These are phyloP conservation scores for Diprion similis DNA, from an alignment of 1,140 invertebrate species.

Conservation along the genomic window DNA sequence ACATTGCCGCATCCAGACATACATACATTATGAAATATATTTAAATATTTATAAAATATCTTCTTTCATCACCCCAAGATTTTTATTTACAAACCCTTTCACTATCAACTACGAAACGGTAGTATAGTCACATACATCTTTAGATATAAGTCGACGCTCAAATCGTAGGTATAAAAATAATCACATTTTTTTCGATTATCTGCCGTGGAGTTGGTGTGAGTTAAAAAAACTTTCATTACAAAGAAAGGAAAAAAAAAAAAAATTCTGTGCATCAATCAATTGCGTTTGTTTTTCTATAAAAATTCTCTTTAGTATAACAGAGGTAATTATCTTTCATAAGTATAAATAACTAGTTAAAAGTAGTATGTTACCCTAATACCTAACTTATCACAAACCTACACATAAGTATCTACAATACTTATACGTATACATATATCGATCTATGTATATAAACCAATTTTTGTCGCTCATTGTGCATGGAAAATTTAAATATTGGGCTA, in stretches of 20 bases:
- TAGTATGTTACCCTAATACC: slow-evolving; percentile 25
- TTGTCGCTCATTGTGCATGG: slow-evolving; percentile 17
- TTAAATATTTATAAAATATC: slow-evolving; percentile 5
- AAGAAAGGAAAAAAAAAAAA: neutral
- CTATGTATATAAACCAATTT: slow-evolving; percentile 44
- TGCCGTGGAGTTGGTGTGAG: neutral
- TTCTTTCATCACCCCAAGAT: neutral
- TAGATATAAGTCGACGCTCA: neutral
- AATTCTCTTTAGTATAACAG: slow-evolving; percentile 6
- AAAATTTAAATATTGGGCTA: neutral
- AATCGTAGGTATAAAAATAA: slow-evolving; percentile 2
- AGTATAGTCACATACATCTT: neutral
- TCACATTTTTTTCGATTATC: neutral
- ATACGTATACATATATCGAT: slow-evolving; percentile 41
- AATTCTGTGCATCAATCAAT: neutral
- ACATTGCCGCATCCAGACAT: neutral
- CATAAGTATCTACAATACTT: slow-evolving; percentile 55
- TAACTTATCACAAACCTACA: slow-evolving; percentile 49
- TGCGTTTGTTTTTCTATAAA: neutral
- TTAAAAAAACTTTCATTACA: neutral
- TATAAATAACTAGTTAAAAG: slow-evolving; percentile 46
- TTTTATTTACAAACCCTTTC: neutral
- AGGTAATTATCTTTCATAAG: slow-evolving; percentile 19
- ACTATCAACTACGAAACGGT: neutral
- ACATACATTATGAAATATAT: neutral